Conservation (phyloP, 2,888 invertebrate species). For the Drosophila acutilabella region DNA sequence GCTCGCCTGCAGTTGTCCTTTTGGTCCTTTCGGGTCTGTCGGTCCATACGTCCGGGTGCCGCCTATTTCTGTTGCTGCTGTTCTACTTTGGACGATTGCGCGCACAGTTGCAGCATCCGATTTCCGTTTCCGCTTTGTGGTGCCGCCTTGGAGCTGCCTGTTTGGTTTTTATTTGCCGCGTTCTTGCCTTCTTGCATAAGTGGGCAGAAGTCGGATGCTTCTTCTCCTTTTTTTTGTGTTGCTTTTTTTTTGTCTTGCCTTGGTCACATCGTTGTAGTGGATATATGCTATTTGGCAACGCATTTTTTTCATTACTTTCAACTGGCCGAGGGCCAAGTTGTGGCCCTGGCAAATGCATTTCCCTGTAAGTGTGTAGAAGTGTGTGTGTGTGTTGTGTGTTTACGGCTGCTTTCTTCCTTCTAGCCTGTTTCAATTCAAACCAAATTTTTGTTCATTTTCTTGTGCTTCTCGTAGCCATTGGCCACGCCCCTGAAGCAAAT, state of each 20-base stretch:
- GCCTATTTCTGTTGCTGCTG: constrained; percentile 67
- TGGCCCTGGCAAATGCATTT: constrained; percentile 63
- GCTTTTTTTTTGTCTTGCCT: constrained; percentile 30
- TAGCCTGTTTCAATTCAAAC: constrained; percentile 29
- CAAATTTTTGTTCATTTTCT: constrained; percentile 36
- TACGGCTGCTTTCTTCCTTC: constrained; percentile 40
- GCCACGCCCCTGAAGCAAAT: constrained; percentile 55
- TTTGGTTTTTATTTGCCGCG: constrained; percentile 73
- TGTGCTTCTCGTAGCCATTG: constrained; percentile 38
- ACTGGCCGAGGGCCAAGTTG: constrained; percentile 72
- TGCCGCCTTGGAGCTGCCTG: constrained; percentile 71
- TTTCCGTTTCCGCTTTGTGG: constrained; percentile 79
- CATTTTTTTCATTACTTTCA: constrained; percentile 75
- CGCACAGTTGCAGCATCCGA: constrained; percentile 79
- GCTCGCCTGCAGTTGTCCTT: constrained; percentile 44
- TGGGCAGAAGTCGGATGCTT: constrained; percentile 60
- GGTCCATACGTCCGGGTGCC: constrained; percentile 66
- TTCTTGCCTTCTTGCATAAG: constrained; percentile 72
- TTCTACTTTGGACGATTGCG: constrained; percentile 63
- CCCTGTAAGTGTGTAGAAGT: neutral
- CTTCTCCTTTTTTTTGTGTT: constrained; percentile 24
- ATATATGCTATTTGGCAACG: constrained; percentile 74
- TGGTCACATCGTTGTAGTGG: constrained; percentile 52
- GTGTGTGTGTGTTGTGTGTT: constrained; percentile 33
- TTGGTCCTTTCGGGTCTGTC: constrained; percentile 31